Evolutionary conservation across 2,113 vertebrate species (phyloP).

Genomic region (Elanus axillaris): DNA sequence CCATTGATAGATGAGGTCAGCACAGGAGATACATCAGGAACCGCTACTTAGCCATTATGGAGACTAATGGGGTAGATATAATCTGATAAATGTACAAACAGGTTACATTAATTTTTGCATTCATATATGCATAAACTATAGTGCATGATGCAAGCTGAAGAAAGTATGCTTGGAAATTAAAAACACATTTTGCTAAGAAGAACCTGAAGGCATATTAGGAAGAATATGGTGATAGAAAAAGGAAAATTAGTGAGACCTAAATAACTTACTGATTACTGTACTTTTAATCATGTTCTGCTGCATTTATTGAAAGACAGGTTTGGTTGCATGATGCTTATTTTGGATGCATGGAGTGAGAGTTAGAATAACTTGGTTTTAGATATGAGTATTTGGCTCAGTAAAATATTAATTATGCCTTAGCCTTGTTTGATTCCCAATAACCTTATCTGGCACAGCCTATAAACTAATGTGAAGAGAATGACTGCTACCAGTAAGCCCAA

Average conservation of each 20-base stretch:
- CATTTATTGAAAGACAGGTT: neutral
- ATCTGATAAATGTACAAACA: neutral
- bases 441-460: neutral
- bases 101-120: neutral
- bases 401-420: neutral
- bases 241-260: neutral
- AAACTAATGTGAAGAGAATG: neutral
- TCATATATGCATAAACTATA: neutral
- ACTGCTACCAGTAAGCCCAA: neutral
- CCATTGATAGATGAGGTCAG: neutral
- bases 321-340: neutral
- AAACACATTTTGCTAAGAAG: neutral
- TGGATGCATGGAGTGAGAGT: neutral
- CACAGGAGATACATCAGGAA: neutral
- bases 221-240: neutral
- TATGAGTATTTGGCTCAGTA: neutral
- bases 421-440: neutral
- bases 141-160: neutral
- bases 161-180: neutral
- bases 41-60: neutral
- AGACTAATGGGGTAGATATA: neutral
- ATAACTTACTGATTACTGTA: neutral
- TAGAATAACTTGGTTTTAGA: neutral
- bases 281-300: neutral
- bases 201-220: neutral